These are phyloP conservation scores for Ctenicera cuprea DNA, from an alignment of 2,888 invertebrate species.

Conservation along the genomic window DNA sequence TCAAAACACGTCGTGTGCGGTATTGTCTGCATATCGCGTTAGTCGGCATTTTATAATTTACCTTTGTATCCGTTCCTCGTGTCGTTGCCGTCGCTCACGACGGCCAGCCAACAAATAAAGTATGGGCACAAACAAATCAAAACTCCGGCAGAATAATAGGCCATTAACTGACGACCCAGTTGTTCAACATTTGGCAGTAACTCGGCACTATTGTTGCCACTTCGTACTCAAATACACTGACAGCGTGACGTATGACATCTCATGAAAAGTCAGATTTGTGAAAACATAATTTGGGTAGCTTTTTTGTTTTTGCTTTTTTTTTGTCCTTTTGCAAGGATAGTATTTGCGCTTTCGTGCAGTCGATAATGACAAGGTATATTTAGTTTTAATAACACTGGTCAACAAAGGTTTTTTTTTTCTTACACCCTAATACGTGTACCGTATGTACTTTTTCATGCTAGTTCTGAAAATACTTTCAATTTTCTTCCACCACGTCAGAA, in stretches of 20 bases:
- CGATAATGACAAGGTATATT: too few relatives aligned
- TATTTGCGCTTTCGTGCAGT: too few relatives aligned
- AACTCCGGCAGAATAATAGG: conserved; percentile 57
- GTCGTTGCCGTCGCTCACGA: conserved; percentile 47
- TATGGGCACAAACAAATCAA: conserved; percentile 60
- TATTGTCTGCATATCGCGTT: conserved; percentile 53
- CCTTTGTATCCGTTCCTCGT: conserved; percentile 57
- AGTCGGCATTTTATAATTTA: conserved; percentile 61
- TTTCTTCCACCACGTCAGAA: too few relatives aligned
- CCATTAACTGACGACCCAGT: conserved; percentile 56
- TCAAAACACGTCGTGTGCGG: conserved; percentile 49
- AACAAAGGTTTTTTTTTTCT: too few relatives aligned
- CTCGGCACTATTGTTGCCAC: conserved; percentile 51
- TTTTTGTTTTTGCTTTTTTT: conserved; percentile 2
- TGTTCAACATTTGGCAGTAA: conserved; percentile 53
- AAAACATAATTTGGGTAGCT: conserved; percentile 1
- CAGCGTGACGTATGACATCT: conserved; percentile 46
- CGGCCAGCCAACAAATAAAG: conserved; percentile 56
- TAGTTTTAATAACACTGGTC: too few relatives aligned
- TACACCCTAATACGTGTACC: too few relatives aligned
- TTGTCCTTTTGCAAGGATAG: neutral
- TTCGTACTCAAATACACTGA: conserved; percentile 41
- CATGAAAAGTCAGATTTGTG: conserved; percentile 27
- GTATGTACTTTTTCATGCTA: too few relatives aligned
- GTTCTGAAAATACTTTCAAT: too few relatives aligned